Evolutionary conservation across 2,113 vertebrate species (phyloP).

Genomic region (Oceanodroma tethys): DNA sequence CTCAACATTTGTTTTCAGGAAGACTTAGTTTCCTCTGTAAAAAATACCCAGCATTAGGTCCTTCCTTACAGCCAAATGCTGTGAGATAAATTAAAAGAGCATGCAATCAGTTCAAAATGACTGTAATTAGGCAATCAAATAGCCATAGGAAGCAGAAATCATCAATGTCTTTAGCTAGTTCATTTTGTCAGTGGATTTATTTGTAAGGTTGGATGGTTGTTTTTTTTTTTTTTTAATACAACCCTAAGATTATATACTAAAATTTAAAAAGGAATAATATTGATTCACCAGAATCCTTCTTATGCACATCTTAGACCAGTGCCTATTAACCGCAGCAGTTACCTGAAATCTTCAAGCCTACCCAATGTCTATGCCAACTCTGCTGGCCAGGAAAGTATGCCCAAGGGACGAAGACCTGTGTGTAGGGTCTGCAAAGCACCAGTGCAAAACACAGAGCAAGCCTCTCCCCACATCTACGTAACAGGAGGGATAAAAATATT

Average conservation of each 20-base stretch:
- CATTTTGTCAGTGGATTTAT: slow-evolving; percentile 1
- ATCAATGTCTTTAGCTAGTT: slow-evolving; percentile 27
- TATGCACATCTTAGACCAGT: not conserved
- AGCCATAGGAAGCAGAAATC: slow-evolving; percentile 43
- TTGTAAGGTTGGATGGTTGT: not conserved
- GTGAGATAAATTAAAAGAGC: slow-evolving; percentile 73
- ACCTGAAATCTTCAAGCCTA: not conserved
- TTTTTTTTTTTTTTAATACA: not conserved
- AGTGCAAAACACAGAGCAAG: not conserved
- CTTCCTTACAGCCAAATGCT: slow-evolving; percentile 22
- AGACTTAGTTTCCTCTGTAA: not conserved
- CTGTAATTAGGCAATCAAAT: slow-evolving; percentile 61
- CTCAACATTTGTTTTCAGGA: not conserved
- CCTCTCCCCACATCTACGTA: not conserved
- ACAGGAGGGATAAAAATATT: not conserved
- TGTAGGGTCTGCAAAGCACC: slow-evolving; percentile 14
- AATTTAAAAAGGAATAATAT: slow-evolving; percentile 5
- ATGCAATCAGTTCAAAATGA: slow-evolving; percentile 63
- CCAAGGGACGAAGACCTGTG: not conserved
- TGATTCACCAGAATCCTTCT: not conserved
- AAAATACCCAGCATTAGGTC: slow-evolving; percentile 16
- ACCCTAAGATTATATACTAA: not conserved
- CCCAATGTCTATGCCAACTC: not conserved
- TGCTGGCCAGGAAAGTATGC: not conserved
- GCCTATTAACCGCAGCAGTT: not conserved